Conservation (phyloP, 1,140 invertebrate genomes). For the Brachionus angularis region DNA sequence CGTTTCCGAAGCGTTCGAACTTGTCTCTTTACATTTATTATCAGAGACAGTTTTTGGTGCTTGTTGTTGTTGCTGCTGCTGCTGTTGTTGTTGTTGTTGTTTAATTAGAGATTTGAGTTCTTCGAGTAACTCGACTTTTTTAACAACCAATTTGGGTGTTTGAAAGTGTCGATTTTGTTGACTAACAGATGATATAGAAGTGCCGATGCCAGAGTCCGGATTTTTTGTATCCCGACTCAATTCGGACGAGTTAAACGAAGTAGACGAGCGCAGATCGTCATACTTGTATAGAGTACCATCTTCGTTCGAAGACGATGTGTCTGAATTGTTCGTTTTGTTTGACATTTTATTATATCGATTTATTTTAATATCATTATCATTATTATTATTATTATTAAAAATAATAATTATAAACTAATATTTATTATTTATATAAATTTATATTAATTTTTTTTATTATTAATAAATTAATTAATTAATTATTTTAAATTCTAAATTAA, state of each 20-base stretch:
- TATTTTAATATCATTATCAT: too few species aligned
- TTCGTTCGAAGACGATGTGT: slow-evolving; percentile 7
- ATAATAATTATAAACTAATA: too few species aligned
- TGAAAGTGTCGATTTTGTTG: neutral
- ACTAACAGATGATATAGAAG: neutral
- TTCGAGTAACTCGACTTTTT: slow-evolving; percentile 13
- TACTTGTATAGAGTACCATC: slow-evolving; percentile 22
- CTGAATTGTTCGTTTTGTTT: slow-evolving; percentile 15
- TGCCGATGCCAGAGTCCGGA: slow-evolving; percentile 18
- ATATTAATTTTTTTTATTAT: too few species aligned
- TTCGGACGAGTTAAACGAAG: slow-evolving; percentile 30
- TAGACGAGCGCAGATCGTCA: neutral
- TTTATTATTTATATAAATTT: too few species aligned
- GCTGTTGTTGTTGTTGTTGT: too few species aligned
- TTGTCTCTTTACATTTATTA: too few species aligned
- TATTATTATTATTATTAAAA: too few species aligned
- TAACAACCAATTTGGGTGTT: neutral
- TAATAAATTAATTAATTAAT: too few species aligned
- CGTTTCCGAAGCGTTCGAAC: too few species aligned
- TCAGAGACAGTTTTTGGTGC: neutral
- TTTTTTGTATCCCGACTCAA: slow-evolving; percentile 6
- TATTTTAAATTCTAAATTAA: too few species aligned
- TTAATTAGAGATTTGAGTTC: slow-evolving; percentile 14
- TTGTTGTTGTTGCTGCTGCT: too few species aligned
- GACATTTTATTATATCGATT: too few species aligned